Evolutionary conservation across 2,888 invertebrate genomes (phyloP).

Genomic region (Patella depressa): DNA sequence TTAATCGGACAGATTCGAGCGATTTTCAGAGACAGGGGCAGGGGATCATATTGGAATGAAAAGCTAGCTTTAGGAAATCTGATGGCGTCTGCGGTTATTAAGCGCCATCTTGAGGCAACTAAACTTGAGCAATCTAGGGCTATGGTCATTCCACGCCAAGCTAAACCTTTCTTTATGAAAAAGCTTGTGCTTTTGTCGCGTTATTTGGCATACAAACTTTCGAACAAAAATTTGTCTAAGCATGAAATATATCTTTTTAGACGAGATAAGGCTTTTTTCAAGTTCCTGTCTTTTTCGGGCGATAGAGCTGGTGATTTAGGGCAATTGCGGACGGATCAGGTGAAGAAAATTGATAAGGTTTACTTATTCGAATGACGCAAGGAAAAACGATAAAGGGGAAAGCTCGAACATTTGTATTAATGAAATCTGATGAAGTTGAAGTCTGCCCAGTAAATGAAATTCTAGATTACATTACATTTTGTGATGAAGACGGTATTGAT

Average conservation of each 20-base stretch:
- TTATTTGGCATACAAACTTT: background rate
- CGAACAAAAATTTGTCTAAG: background rate
- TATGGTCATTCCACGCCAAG: background rate
- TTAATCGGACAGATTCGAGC: no score
- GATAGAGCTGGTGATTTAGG: constrained; percentile 24
- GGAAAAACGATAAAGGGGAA: background rate
- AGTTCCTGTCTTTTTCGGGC: constrained; percentile 7
- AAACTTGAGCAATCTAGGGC: background rate
- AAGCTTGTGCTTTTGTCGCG: constrained; percentile 4
- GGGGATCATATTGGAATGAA: no score
- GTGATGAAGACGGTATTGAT: background rate
- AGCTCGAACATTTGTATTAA: background rate
- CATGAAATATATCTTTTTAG: constrained; percentile 22
- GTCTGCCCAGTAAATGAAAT: background rate
- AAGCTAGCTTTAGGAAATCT: no score
- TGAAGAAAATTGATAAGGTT: background rate
- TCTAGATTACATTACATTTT: background rate
- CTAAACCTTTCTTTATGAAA: background rate
- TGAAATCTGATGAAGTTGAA: background rate
- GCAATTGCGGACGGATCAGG: background rate
- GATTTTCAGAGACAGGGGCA: no score
- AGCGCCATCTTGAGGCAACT: background rate
- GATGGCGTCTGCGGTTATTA: no score
- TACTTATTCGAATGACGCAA: background rate
- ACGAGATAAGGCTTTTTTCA: constrained; percentile 25